Evolutionary conservation across 2,113 vertebrate species (phyloP).

Genomic region (Brachypteracias leptosomus): DNA sequence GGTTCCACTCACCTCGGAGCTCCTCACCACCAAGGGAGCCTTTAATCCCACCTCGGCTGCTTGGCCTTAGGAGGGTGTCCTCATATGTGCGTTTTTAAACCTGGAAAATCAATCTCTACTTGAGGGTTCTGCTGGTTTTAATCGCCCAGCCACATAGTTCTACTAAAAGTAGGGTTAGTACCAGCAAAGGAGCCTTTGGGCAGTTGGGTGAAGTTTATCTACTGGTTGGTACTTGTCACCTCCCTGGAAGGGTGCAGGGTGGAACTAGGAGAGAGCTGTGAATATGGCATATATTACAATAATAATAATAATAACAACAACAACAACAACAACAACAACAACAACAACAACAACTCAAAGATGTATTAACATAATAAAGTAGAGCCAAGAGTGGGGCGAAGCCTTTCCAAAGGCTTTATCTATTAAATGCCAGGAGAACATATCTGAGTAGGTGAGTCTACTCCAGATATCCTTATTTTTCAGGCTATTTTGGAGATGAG

Average conservation of each 20-base stretch:
- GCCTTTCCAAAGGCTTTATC: neutral
- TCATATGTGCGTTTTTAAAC: neutral
- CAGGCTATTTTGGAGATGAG: neutral
- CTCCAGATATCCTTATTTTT: no score
- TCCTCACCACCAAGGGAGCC: neutral
- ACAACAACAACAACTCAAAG: no score
- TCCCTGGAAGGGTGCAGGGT: neutral
- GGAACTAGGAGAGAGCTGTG: neutral
- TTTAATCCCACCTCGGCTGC: neutral
- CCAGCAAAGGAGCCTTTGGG: neutral
- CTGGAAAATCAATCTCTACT: neutral
- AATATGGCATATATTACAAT: no score
- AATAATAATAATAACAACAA: no score
- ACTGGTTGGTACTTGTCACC: neutral
- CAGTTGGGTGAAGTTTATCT: neutral
- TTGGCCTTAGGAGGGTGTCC: neutral
- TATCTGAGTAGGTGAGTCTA: neutral
- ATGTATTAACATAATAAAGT: no score
- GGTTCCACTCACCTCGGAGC: neutral
- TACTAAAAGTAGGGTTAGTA: neutral
- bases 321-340: no score
- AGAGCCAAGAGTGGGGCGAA: neutral
- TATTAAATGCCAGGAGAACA: neutral
- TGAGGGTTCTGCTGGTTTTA: neutral
- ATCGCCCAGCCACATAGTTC: neutral